Conservation (phyloP, 1,140 invertebrate species). For the Caenorhabditis elegans region WBcel235 BX284602.5:6310501-6311000, state of each 20-base stretch:
- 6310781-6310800: neutral
- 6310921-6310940: neutral
- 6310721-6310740: neutral
- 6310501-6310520: too few species aligned
- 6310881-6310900: neutral
- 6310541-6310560: neutral
- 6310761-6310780: neutral
- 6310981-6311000: too few species aligned
- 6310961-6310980: too few species aligned
- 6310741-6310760: neutral
- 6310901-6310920: constrained; percentile 9
- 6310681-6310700: neutral
- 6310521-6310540: too few species aligned
- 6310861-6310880: neutral
- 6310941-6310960: too few species aligned
- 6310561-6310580: neutral
- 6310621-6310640: constrained; percentile 11
- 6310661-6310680: neutral
- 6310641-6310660: neutral
- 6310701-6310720: neutral
- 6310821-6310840: neutral
- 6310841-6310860: neutral
- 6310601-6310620: neutral
- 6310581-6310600: neutral
- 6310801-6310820: neutral